phyloP scores from a whole-genome alignment of 2,797 vertebrate genomes.

The Aythya fuligula region DNA sequence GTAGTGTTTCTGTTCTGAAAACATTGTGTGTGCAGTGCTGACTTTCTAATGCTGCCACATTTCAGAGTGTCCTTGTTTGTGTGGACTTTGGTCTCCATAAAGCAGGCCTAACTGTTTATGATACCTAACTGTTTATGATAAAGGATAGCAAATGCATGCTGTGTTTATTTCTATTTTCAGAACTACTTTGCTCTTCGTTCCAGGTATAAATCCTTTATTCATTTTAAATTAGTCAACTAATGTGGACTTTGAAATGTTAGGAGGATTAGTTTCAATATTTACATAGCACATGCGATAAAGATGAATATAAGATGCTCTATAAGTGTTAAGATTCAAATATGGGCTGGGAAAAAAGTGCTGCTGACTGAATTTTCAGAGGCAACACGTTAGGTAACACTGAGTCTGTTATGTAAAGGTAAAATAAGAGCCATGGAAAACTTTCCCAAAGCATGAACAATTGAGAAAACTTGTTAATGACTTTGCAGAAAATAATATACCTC shows the following conservation, averaged over 20 bases:
- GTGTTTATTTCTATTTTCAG: neutral
- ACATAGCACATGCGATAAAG: neutral
- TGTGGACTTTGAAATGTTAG: neutral
- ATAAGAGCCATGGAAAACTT: neutral
- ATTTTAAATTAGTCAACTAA: neutral
- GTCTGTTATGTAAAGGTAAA: neutral
- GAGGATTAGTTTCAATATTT: neutral
- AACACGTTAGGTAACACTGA: neutral
- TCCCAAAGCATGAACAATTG: neutral
- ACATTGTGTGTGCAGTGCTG: fast-evolving
- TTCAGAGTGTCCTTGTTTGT: neutral
- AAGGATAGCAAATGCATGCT: fast-evolving
- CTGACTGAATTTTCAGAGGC: neutral
- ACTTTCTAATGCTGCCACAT: neutral
- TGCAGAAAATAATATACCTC: neutral
- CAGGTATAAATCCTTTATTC: neutral
- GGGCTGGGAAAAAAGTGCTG: neutral
- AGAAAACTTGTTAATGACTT: neutral
- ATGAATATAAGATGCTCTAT: neutral
- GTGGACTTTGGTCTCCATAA: neutral
- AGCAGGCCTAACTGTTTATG: neutral
- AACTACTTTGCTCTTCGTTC: neutral
- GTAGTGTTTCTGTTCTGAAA: neutral
- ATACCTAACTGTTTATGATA: fast-evolving
- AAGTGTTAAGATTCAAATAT: neutral